Conservation (phyloP, 92 coral and sea anemone genomes). For the Zoanthus gigantus region DNA sequence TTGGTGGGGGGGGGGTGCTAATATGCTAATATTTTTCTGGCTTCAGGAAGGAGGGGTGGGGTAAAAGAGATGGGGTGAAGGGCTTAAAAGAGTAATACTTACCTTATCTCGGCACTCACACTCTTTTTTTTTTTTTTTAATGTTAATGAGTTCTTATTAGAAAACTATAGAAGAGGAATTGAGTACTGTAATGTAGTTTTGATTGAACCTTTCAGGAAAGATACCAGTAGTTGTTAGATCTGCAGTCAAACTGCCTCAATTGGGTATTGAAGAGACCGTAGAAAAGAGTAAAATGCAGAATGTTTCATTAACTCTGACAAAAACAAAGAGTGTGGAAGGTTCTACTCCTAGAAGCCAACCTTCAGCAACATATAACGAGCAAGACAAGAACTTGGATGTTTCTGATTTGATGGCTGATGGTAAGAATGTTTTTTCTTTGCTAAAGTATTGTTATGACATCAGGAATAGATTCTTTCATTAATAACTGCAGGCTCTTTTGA, state of each 20-base stretch:
- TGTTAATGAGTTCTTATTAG: background rate
- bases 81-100: too few species aligned
- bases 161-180: too few species aligned
- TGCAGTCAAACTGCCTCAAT: background rate
- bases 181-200: background rate
- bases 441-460: background rate
- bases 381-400: background rate
- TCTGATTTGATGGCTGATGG: constrained; percentile 15
- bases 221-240: constrained; percentile 10
- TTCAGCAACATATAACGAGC: background rate
- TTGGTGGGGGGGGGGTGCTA: too few species aligned
- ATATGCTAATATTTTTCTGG: too few species aligned
- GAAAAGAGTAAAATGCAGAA: background rate
- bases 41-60: too few species aligned
- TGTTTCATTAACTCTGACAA: background rate
- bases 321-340: background rate
- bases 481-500: too few species aligned
- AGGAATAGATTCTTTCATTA: too few species aligned
- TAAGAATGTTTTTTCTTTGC: background rate
- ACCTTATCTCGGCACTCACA: too few species aligned
- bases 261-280: background rate
- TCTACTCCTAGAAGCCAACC: background rate
- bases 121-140: background rate
- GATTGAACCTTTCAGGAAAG: background rate
- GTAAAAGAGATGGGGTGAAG: too few species aligned